Evolutionary conservation across 2,797 vertebrate genomes (phyloP).

Genomic region (Loriculus beryllinus): DNA sequence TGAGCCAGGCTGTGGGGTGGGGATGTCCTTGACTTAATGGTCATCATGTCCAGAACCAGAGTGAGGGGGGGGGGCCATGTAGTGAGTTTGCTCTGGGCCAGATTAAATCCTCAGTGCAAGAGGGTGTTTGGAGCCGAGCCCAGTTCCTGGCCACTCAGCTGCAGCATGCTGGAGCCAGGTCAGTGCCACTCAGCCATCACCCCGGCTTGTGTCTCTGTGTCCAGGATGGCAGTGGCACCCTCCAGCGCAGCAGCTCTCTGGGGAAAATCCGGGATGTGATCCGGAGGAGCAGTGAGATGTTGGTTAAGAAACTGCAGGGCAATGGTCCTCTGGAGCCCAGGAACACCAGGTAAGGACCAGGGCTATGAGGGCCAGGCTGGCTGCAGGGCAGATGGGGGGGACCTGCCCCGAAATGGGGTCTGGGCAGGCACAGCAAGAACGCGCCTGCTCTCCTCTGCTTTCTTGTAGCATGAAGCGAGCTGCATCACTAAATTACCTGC

Average conservation of each 20-base stretch:
- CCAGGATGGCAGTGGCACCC: constrained; percentile 90
- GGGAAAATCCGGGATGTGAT: constrained; percentile 91
- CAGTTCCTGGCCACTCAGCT: not conserved
- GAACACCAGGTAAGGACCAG: constrained; percentile 66
- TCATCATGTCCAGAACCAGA: not conserved
- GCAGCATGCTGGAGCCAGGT: not conserved
- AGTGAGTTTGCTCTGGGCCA: not conserved
- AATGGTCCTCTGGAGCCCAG: constrained; percentile 85
- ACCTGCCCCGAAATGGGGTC: not conserved
- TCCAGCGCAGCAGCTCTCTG: constrained; percentile 90
- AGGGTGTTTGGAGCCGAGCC: not conserved
- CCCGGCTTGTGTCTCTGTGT: constrained; percentile 46
- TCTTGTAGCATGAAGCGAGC: constrained; percentile 91
- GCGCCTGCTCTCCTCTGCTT: not conserved
- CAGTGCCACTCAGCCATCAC: not conserved
- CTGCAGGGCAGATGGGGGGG: accelerated
- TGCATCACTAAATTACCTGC: constrained; percentile 91
- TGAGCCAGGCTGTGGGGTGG: not conserved
- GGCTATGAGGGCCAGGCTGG: not conserved
- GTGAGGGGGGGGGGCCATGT: not conserved
- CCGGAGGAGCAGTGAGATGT: constrained; percentile 92
- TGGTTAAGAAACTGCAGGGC: constrained; percentile 96
- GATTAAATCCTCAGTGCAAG: not conserved
- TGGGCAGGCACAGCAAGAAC: not conserved
- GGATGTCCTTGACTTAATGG: not conserved